A percentile compares a stretch with the other conserved stretches of the same genome.
Conservation (phyloP, 2,888 invertebrate species). For the Campopleginae sp. region DNA sequence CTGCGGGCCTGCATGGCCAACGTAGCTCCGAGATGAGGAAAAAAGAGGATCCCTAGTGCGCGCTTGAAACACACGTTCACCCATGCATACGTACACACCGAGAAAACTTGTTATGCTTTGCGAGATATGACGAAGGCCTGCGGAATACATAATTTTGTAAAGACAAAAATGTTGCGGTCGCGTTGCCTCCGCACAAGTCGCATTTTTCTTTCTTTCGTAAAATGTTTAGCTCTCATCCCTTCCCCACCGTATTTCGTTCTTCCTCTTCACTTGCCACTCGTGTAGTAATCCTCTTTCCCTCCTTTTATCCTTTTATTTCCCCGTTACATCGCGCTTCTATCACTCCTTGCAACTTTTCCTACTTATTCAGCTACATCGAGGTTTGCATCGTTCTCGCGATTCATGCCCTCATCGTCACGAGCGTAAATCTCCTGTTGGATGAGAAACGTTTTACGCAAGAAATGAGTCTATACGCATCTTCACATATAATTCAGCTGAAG, state of each 20-base stretch:
- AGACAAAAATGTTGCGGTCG: conserved; percentile 84
- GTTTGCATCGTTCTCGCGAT: conserved; percentile 43
- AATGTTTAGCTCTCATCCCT: conserved; percentile 79
- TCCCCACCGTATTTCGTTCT: conserved; percentile 64
- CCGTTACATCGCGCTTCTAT: conserved; percentile 69
- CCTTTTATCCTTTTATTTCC: conserved; percentile 66
- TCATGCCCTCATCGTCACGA: conserved; percentile 72
- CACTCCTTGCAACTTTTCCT: conserved; percentile 60
- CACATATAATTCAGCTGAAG: conserved; percentile 69
- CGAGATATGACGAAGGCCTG: conserved; percentile 80
- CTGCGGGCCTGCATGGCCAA: conserved; percentile 54
- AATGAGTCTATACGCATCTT: conserved; percentile 79
- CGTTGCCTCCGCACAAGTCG: conserved; percentile 80
- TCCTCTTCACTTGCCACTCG: conserved; percentile 68
- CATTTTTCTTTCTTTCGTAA: conserved; percentile 84
- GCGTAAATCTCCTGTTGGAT: conserved; percentile 81
- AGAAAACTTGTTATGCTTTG: conserved; percentile 84
- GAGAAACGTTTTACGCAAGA: conserved; percentile 78
- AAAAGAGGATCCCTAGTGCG: conserved; percentile 59
- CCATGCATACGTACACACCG: conserved; percentile 74
- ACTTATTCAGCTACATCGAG: conserved; percentile 9
- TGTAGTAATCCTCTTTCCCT: conserved; percentile 59
- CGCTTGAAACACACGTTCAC: conserved; percentile 58
- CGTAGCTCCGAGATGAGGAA: conserved; percentile 34
- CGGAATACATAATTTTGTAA: conserved; percentile 84